These are phyloP conservation scores for Monodelphis domestica DNA, from an alignment of 2,797 vertebrate species.

Conservation along the genomic window DNA sequence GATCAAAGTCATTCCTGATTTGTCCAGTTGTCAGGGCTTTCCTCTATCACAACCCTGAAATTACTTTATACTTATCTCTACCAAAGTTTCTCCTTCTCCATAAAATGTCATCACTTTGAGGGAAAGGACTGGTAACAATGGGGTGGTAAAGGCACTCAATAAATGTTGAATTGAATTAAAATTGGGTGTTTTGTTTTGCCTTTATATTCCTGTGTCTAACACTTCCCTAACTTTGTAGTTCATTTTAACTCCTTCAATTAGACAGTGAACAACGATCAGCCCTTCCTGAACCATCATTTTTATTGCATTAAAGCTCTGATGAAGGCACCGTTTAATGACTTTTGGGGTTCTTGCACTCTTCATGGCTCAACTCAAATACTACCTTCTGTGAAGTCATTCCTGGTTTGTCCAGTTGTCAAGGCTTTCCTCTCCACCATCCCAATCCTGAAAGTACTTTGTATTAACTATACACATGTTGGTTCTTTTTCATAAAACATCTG, in stretches of 20 bases:
- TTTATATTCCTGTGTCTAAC: background rate
- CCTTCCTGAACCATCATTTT: background rate
- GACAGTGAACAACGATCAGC: background rate
- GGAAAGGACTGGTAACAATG: too few species aligned
- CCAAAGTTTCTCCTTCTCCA: background rate
- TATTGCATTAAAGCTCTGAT: background rate
- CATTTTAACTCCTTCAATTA: constrained; percentile 4
- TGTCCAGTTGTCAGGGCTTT: background rate
- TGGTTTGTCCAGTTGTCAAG: too few species aligned
- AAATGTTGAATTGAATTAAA: background rate
- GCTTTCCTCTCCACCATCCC: too few species aligned
- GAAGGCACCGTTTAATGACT: too few species aligned
- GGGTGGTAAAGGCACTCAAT: background rate
- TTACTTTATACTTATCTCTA: background rate
- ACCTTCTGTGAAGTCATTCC: too few species aligned
- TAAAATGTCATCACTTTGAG: background rate
- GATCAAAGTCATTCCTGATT: background rate
- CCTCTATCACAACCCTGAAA: background rate
- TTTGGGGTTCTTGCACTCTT: too few species aligned
- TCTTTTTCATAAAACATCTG: too few species aligned
- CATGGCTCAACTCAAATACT: too few species aligned
- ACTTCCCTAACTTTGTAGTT: background rate
- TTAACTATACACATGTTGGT: too few species aligned
- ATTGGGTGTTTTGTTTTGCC: background rate
- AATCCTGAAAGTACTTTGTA: too few species aligned